Evolutionary conservation across 2,113 vertebrate species (phyloP), one percentile per base, ranked within the genome.

Genomic region (Ceyx cyanopectus): DNA sequence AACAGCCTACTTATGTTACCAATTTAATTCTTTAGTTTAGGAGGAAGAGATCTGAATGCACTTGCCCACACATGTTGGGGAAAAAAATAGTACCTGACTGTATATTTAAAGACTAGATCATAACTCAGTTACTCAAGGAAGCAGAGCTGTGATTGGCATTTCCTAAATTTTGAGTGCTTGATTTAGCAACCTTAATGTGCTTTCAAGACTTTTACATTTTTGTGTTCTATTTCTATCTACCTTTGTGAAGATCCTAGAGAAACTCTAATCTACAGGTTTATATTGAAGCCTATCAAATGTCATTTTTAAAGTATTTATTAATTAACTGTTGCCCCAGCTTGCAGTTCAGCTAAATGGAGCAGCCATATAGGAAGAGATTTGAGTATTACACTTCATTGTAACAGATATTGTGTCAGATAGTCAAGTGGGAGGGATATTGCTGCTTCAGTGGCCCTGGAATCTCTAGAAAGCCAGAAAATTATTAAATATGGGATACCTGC

Each of bases 31-130:
- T 91, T 94, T 93, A 91, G 91, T 89, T 95, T 90, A 91, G 82
- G 63, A 91, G 96, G 92, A 94, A 90, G 90, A 85, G 80, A 93
- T 96, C 80, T 94, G 90, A 78, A 87, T 90, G 81, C 73, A n/a
- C 43, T 87, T 84, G 77, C 94, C 92, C 61, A 92, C 89, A 20
- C 89, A 40, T 62, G 46, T 14, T 66, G 73, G 60, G 89, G 82
- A 81, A 91, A 81, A 95, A 96, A 94, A 95, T 95, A 96, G 93
- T 69, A 86, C 83, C 76, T 88, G 82, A 83, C 48, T 85, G 68
- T 95, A 94, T 96, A 95, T 94, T 96, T 96, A 95, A 95, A 95
- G 76, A 81, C 76, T 92, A 57, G 87, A 85, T 96, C 93, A 93
- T 96, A 94, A 96, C 75, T 95, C 88, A 96, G 90, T 93, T 94